Evolutionary conservation across 2,888 invertebrate genomes (phyloP).

Genomic region (Hypsopygia costalis): DNA sequence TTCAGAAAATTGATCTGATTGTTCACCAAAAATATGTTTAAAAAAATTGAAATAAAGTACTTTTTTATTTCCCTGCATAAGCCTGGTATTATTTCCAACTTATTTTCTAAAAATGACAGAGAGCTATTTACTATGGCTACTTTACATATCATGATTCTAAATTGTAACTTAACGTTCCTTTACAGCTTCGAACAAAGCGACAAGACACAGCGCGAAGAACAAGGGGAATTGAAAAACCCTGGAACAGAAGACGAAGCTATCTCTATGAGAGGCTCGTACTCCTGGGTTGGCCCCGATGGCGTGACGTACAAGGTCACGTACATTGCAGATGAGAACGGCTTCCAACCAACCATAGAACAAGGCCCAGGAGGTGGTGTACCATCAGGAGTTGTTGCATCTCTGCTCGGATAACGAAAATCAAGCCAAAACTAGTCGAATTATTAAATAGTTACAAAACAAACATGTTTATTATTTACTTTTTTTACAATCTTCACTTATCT

Average conservation of each 20-base stretch:
- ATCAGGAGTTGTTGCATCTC: constrained; percentile 48
- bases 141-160: no score
- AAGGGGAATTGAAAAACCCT: constrained; percentile 70
- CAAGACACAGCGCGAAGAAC: constrained; percentile 69
- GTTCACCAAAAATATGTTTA: no score
- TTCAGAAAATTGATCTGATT: no score
- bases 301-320: constrained; percentile 70
- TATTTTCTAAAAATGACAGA: no score
- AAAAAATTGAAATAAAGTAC: no score
- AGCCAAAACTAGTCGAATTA: constrained; percentile 5
- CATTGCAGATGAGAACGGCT: constrained; percentile 80
- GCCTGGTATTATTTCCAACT: no score
- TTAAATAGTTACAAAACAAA: no score
- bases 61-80: no score
- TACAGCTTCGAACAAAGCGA: constrained; percentile 75
- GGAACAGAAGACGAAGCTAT: constrained; percentile 76
- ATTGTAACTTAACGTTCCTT: no score
- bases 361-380: constrained; percentile 47
- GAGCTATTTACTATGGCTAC: no score
- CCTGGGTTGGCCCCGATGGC: constrained; percentile 72
- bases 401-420: constrained; percentile 30
- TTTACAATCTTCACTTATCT: no score
- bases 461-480: no score
- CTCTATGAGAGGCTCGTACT: constrained; percentile 69
- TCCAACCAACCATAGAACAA: constrained; percentile 64